These are phyloP conservation scores for Ophion obscuratus DNA, from an alignment of 2,888 invertebrate species.

Conservation along the genomic window DNA sequence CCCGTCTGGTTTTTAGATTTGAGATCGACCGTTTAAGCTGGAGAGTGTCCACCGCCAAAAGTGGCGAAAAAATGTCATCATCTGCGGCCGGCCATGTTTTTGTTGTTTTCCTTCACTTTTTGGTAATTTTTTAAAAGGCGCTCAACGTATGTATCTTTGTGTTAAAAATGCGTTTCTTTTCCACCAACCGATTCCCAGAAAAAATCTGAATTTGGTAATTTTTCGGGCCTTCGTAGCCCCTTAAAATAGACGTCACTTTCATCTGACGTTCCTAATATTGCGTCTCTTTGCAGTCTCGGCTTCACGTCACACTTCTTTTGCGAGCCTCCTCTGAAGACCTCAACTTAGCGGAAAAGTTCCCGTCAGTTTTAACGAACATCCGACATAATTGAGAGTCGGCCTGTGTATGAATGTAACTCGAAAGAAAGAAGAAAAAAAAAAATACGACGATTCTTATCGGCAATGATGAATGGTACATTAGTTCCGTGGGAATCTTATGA, in stretches of 20 bases:
- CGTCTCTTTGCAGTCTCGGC: constrained; percentile 25
- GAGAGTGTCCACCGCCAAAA: too few species aligned
- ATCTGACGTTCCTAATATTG: not conserved
- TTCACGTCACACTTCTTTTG: constrained; percentile 43
- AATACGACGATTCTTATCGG: constrained; percentile 54
- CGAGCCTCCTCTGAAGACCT: not conserved
- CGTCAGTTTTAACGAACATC: constrained; percentile 3
- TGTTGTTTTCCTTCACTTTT: too few species aligned
- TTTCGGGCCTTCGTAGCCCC: too few species aligned
- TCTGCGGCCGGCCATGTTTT: too few species aligned
- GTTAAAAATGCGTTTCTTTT: too few species aligned
- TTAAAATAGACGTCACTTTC: not conserved
- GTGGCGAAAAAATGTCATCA: too few species aligned
- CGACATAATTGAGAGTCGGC: constrained; percentile 46
- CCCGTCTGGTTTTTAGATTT: too few species aligned
- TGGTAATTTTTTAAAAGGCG: too few species aligned
- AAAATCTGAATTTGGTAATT: too few species aligned
- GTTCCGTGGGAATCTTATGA: constrained; percentile 56
- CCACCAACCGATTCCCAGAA: too few species aligned
- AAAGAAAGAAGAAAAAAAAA: constrained; percentile 27
- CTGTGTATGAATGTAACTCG: constrained; percentile 12
- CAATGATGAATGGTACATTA: constrained; percentile 49
- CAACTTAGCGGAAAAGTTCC: constrained; percentile 20
- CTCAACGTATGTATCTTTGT: too few species aligned
- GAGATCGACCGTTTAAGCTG: too few species aligned